Evolutionary conservation across 2,113 vertebrate genomes (phyloP), one percentile per base, ranked within the genome.

Genomic region (Uropsilus gracilis): DNA sequence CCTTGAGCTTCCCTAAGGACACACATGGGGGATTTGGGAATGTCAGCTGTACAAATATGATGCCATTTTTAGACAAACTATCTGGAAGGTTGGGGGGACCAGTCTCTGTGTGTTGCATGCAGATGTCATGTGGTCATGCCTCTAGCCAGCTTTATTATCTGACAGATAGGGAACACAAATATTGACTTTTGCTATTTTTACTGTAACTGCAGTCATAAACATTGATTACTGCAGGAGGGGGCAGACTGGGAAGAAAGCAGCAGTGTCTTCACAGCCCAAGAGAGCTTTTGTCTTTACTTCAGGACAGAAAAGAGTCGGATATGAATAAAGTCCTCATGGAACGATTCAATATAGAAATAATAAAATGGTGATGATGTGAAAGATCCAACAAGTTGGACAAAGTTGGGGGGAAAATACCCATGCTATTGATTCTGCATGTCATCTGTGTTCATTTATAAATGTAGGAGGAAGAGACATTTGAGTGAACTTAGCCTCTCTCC

Each of bases 1-100:
- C 53, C 50, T 89, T 92, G 93, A 92, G 86, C 73, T 89, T 96
- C 86, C 83, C 96, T 37, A 32, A 96, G 89, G 95, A 91, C 87
- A 92, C 83, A 59, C 55, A 59, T 5, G 13, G 77, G 89, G 95
- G 94, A 94, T 91, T 96, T 92, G 78, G 63, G 93, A 92, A 73
- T 71, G 91, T 97, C 97, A 97, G 97, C 97, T 97, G 97, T 97
- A 94, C 91, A 97, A 97, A 97, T 90, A 97, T 69, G 86, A 96
- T 44, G 22, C 91, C 96, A 96, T 82, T 82, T 90, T 96, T 94
- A 96, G 93, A 97, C 93, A 96, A 96, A 95, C 91, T 71, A 77
- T 95, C 90, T 95, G 69, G 77, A 53, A 88, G 42, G 83, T 44
- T 8, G 50, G 50, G 66, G 16, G 24, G 18, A 39, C 50, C 73